Conservation (phyloP, 2,797 vertebrate genomes). For the Leptatherina wallacei region DNA sequence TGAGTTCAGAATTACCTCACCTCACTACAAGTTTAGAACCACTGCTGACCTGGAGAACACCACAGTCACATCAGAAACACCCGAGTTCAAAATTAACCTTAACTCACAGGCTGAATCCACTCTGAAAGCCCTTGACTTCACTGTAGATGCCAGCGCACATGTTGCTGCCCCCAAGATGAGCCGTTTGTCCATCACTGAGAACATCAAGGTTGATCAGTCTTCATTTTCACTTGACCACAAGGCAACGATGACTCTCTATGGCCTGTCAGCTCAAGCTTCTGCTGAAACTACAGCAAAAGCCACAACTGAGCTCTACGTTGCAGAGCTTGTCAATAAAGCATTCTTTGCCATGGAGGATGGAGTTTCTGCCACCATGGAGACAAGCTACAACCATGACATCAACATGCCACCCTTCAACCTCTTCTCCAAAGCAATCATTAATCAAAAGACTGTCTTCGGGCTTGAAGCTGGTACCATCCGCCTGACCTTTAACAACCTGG, state of each 20-base stretch:
- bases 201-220: slow-evolving; percentile 83
- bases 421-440: slow-evolving; percentile 82
- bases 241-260: slow-evolving; percentile 76
- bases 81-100: slow-evolving; percentile 85
- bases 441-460: slow-evolving; percentile 81
- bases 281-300: slow-evolving; percentile 84
- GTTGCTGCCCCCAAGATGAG: slow-evolving; percentile 81
- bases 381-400: slow-evolving; percentile 85
- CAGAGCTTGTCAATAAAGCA: slow-evolving; percentile 83
- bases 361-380: slow-evolving; percentile 82
- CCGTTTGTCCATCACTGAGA: slow-evolving; percentile 84
- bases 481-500: slow-evolving; percentile 81
- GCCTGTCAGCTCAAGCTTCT: slow-evolving; percentile 77
- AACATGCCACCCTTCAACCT: slow-evolving; percentile 83
- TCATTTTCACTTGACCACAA: slow-evolving; percentile 85
- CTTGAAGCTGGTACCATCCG: slow-evolving; percentile 77
- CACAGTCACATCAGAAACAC: slow-evolving; percentile 78
- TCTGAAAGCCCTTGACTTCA: slow-evolving; percentile 84
- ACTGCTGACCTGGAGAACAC: slow-evolving; percentile 85
- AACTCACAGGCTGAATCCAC: slow-evolving; percentile 85
- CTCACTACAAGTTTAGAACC: slow-evolving; percentile 85
- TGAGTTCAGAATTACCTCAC: slow-evolving; percentile 86
- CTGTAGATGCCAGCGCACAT: slow-evolving; percentile 83
- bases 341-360: slow-evolving; percentile 79
- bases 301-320: slow-evolving; percentile 78